These are phyloP conservation scores for Heteromormyrus szaboi DNA, from an alignment of 2,797 vertebrate species.

Conservation along the genomic window DNA sequence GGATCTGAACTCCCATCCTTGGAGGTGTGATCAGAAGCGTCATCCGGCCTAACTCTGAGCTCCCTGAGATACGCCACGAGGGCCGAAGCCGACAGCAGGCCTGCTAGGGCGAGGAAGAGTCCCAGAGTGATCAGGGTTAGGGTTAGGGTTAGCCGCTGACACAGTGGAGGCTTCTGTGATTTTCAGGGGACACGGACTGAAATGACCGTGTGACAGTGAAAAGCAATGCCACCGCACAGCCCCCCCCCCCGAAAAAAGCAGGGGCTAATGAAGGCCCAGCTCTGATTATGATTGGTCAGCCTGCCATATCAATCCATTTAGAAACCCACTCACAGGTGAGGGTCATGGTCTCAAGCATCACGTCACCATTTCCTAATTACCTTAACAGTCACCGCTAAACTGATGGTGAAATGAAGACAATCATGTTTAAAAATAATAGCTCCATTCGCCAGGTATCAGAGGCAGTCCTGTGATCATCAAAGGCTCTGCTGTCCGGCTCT, in stretches of 20 bases:
- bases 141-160: not conserved
- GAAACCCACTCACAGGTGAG: not conserved
- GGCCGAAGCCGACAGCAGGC: not conserved
- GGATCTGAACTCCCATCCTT: not conserved
- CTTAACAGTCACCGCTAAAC: not conserved
- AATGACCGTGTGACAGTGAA: not conserved
- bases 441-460: not conserved
- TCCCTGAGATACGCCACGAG: too few relatives aligned
- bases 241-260: not conserved
- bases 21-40: not conserved
- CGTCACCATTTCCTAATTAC: not conserved
- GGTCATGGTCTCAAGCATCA: not conserved
- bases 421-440: not conserved
- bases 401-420: not conserved
- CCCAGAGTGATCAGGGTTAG: not conserved
- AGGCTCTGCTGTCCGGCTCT: not conserved
- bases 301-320: not conserved
- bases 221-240: not conserved
- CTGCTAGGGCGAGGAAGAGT: not conserved
- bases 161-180: not conserved
- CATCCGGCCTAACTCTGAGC: not conserved
- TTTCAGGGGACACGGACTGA: not conserved
- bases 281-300: not conserved
- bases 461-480: not conserved
- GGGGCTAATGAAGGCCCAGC: not conserved